Evolutionary conservation across 1,140 invertebrate species (phyloP), one percentile per base, ranked within the genome.

Genomic region (Nomia melanderi): DNA sequence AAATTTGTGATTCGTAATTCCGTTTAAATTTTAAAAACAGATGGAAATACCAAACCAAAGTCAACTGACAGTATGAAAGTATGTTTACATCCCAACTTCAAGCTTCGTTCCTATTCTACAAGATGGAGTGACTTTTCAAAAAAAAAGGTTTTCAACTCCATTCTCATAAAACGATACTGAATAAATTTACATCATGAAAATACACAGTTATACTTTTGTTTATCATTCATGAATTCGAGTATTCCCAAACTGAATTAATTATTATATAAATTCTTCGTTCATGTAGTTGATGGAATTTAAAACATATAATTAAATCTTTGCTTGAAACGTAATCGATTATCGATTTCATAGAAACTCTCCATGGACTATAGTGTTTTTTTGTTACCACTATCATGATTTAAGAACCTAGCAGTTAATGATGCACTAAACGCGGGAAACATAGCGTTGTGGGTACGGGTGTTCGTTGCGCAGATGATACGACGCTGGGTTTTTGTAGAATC

Each of bases 361-460:
- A 20, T 44, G 6, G 33, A 47, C 2, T 17, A 20, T 23, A 29
- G 23, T 53, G 14, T 12, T 23, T 23, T 60, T 23, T 36, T 29
- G 3, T 23, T 31, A 1, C 2, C 17, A 7, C 47, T 33, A 44
- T 31, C 47, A 39, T 44, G 44, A 23, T 20, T 56, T 9, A n/a
- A 47, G 12, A 17, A 0, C 14, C 27, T 8, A 9, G 27, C 23
- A 27, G 14, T 3, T 3, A 9, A 0, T 11, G 7, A 14, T 9
- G 29, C 14, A n/a, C 17, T 27, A 20, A 74, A 31, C 33, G 71
- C 71, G 62, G 47, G 62, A 74, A 73, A 56, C 9, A n/a, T 6
- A 53, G 17, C 14, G 29, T 14, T 31, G 4, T 41, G 8, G 6
- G 17, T 31, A 20, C 2, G 14, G 31, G 14, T 25, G 39, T 31